These are phyloP conservation scores for Geophilus truncorum DNA, from an alignment of 2,888 invertebrate genomes.

Conservation along the genomic window DNA sequence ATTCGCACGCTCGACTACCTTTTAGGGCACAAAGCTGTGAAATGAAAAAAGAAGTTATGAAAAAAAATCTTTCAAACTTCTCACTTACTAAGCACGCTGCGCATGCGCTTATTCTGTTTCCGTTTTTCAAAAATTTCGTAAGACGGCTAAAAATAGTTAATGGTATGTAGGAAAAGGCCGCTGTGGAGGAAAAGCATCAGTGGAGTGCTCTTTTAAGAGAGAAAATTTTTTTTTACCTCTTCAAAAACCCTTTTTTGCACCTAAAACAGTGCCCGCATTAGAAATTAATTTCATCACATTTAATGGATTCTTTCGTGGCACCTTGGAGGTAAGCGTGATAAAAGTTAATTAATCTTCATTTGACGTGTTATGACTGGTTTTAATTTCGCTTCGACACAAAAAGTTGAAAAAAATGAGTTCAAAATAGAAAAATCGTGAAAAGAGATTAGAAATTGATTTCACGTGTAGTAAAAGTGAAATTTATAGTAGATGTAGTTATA, in stretches of 20 bases:
- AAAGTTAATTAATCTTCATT: neutral
- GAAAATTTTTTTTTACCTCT: neutral
- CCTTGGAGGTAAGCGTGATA: slow-evolving; percentile 35
- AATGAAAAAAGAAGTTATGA: neutral
- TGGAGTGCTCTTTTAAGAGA: neutral
- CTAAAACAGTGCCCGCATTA: neutral
- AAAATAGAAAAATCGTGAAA: too few species aligned
- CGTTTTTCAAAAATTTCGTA: slow-evolving; percentile 30
- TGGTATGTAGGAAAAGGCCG: slow-evolving; percentile 31
- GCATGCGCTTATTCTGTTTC: slow-evolving; percentile 29
- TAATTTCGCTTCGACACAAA: neutral
- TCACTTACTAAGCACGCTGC: slow-evolving; percentile 15
- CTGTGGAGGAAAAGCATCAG: slow-evolving; percentile 14
- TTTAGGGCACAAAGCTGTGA: neutral
- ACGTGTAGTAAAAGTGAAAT: too few species aligned
- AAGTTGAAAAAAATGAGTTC: too few species aligned
- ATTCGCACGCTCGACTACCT: neutral
- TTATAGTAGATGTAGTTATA: too few species aligned
- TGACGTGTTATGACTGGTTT: neutral
- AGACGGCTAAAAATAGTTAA: slow-evolving; percentile 30
- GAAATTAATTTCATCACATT: neutral
- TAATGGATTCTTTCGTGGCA: slow-evolving; percentile 34
- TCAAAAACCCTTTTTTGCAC: neutral
- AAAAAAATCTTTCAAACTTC: slow-evolving; percentile 11
- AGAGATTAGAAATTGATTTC: too few species aligned